Base-by-base conservation (phyloP, 2,797 vertebrate genomes). In the Sparus aurata region DNA sequence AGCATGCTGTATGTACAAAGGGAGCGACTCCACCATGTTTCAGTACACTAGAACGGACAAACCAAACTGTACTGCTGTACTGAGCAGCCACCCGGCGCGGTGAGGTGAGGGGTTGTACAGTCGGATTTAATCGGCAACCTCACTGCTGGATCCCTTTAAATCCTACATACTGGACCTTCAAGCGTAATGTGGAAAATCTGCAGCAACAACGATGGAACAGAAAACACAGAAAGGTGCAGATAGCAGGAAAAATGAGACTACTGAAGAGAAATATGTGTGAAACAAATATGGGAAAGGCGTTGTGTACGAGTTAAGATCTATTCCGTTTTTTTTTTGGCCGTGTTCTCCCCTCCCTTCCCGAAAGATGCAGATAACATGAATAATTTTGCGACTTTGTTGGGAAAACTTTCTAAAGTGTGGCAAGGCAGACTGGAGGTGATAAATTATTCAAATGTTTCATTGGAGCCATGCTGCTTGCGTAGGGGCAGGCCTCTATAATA, bases 381-480 rank as follows among this genome's bases (percentile, higher is more conserved):
- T 94, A 87, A 93, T 94, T 92, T 90, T 92, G 75, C 23, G 80
- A 92, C 91, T 94, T 93, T 92, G 91, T 92, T 87, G 82, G 83
- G 75, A 85, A 91, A 92, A 92, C 83, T 90, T 93, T 94, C 63
- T 76, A 85, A 91, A 93, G 89, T 89, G 88, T 91, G 83, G 91
- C 86, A 88, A 91, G 75, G 85, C 91, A 90, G 90, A 90, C 89
- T 91, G 79, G 81, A 85, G 77, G 84, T 89, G 74, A 91, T 94
- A 89, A 93, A 94, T 94, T 92, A 94, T 94, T 94, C 83, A 94
- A 69, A 83, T 76, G 80, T 80, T 94, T 93, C 90, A 91, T 89
- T 67, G 73, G 83, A 91, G 84, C 90, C 87, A 85, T 76, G 92
- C 89, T 47, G 90, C 87, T 87, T 89, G 92, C 85, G 78, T 85